Conservation (phyloP, 2,888 invertebrate species). For the Orchesella flavescens region DNA sequence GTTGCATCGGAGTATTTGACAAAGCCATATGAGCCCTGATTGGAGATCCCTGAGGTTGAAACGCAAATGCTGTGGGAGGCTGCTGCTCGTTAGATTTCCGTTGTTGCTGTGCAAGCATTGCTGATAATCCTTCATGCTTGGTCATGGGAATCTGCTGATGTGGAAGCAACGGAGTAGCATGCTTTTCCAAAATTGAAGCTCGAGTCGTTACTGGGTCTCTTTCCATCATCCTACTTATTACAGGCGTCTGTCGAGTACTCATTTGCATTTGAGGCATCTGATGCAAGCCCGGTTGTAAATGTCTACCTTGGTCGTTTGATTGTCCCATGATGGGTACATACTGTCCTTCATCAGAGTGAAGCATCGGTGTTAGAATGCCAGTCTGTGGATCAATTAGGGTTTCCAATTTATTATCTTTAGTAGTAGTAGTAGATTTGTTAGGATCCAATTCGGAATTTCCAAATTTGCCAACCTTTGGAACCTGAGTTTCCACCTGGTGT, state of each 20-base stretch:
- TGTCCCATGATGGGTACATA: conserved; percentile 77
- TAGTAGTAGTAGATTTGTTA: conserved; percentile 20
- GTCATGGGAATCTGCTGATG: conserved; percentile 59
- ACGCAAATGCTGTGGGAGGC: conserved; percentile 72
- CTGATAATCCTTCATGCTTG: conserved; percentile 69
- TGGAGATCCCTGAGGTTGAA: conserved; percentile 29
- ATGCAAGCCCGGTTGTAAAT: conserved; percentile 42
- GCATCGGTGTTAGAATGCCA: conserved; percentile 81
- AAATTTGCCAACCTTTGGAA: conserved; percentile 3
- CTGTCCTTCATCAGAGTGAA: conserved; percentile 82
- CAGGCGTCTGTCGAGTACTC: conserved; percentile 7
- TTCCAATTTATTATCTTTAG: conserved; percentile 64
- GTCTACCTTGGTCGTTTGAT: conserved; percentile 14
- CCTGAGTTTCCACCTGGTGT: conserved; percentile 30
- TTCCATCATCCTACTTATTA: conserved; percentile 41
- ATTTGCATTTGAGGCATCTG: conserved; percentile 45
- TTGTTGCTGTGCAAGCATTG: conserved; percentile 64
- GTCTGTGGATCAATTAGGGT: conserved; percentile 85
- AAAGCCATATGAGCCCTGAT: conserved; percentile 23
- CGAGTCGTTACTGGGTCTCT: conserved; percentile 24
- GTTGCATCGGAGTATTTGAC: not conserved
- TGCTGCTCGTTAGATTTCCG: conserved; percentile 55
- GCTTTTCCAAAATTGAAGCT: conserved; percentile 23
- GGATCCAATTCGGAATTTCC: conserved; percentile 4
- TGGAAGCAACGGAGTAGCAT: conserved; percentile 35